Base-by-base conservation (phyloP, 2,113 vertebrate genomes). In the Silurus asotus region DNA sequence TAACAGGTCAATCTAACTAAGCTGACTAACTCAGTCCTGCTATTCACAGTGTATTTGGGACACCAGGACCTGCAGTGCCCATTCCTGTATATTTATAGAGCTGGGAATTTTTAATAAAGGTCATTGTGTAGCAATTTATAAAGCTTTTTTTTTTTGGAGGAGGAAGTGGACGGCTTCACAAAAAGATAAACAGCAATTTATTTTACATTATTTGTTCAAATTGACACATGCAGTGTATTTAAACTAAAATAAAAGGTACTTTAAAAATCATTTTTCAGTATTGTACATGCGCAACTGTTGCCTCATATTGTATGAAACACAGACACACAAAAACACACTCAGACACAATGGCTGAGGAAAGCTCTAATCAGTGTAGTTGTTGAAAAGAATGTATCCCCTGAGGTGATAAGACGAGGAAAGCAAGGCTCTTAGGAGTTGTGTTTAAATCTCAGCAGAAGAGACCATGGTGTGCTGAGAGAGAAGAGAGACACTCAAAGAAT, bases 311-410 rank as follows among this genome's bases (percentile, higher is more conserved):
- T 28, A 77, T 56, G 14, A 10, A 17, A 28, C 25, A 67, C n/a
- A 1, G 1, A 67, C 23, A 25, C 61, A 62, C 6, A 20, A 61
- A 61, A 0, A 58, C 61, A 62, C 64, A 20, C 45, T 75, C 49
- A 11, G 72, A 75, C 8, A 14, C 59, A 82, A 48, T 61, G 82
- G 28, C 19, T 28, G 55, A 25, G 25, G 61, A 48, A 69, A 25
- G 61, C 23, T 84, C 14, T 74, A 75, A 74, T 65, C 84, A 81
- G 37, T 48, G 75, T 62, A 88, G 58, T 15, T 64, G 59, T 28
- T 75, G 51, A 83, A 65, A 70, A 64, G 55, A 17, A 28, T 49
- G 61, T n/a, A 64, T 8, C 48, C 72, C 59, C 76, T 56, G 11
- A 62, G 79, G 83, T 53, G 28, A 48, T 75, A 77, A 56, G 56